Percentiles rank a stretch among this genome's conserved stretches.
Evolutionary conservation across 2,113 vertebrate genomes (phyloP).

Genomic region (Aegotheles bennettii): DNA sequence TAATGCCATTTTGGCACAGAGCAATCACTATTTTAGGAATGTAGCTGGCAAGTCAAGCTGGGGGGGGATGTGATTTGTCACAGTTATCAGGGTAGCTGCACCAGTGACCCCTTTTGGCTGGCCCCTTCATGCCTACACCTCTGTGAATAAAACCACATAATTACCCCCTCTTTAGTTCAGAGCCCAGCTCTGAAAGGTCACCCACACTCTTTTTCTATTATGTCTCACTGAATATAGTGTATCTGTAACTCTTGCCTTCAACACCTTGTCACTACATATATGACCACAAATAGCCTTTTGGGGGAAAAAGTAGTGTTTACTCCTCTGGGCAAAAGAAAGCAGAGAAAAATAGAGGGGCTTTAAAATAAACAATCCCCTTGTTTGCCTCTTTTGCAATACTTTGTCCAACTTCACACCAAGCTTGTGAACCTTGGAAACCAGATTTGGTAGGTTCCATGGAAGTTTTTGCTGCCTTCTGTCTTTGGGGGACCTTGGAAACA

Average conservation of each 20-base stretch:
- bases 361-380: neutral
- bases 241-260: neutral
- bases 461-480: neutral
- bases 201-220: neutral
- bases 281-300: neutral
- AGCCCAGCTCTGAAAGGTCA: neutral
- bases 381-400: neutral
- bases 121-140: neutral
- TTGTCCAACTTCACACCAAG: neutral
- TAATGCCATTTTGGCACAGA: neutral
- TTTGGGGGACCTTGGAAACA: neutral
- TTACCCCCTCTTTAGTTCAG: neutral
- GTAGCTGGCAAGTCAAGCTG: neutral
- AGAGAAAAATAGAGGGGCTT: neutral
- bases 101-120: neutral
- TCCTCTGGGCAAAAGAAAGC: neutral
- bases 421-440: neutral
- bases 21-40: neutral
- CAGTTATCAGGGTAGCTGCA: neutral
- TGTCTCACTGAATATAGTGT: neutral
- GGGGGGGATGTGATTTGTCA: neutral
- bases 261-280: neutral
- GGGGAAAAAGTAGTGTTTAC: neutral
- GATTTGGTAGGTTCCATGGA: neutral
- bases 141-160: neutral